Evolutionary conservation across 2,113 vertebrate species (phyloP), one percentile per base, ranked within the genome.

Genomic region (Archocentrus centrarchus): DNA sequence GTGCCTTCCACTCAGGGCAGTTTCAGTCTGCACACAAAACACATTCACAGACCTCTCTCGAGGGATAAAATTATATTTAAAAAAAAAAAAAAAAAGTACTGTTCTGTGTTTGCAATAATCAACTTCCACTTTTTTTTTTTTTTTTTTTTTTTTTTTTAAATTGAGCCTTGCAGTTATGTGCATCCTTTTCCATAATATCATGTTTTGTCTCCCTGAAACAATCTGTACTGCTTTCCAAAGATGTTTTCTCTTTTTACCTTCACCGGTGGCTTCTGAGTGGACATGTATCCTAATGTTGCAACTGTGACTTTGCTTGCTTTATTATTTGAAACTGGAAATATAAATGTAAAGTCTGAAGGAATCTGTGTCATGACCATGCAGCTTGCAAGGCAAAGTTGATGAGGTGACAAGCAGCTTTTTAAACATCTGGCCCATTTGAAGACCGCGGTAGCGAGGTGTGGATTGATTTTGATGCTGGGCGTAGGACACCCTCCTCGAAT

Each of bases 1-100:
- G 93, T 95, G 93, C 94, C 94, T 95, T 94, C 77, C 87, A 93
- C 88, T 93, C 87, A 86, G 91, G 90, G 86, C 90, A 92, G 86
- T 88, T 88, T 90, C 75, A 89, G 7, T 84, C 87, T 91, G 83
- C 68, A 85, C 79, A 82, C 73, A 76, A 77, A 84, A 82, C 83
- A 87, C 82, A 90, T 88, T 86, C 70, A 87, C 70, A 80, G 47
- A 82, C 87, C 63, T 85, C 39, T 88, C 7, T 79, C 62, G 59
- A 84, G 63, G 76, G 66, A 30, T 79, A 9, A 60, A 11, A 15
- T 50, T 70, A 9, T 20, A 50, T 68, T 70, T 27, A 55, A 0
- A 18, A 18, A 47, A 64, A 60, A 47, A 55, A 63, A 11, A 70
- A 22, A 22, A 22, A 22, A 58, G 24, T 53, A 70, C 50, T 61